These are phyloP conservation scores for Theonella swinhoei DNA, from an alignment of 37 sponge, comb jelly and placozoan genomes.

Conservation along the genomic window DNA sequence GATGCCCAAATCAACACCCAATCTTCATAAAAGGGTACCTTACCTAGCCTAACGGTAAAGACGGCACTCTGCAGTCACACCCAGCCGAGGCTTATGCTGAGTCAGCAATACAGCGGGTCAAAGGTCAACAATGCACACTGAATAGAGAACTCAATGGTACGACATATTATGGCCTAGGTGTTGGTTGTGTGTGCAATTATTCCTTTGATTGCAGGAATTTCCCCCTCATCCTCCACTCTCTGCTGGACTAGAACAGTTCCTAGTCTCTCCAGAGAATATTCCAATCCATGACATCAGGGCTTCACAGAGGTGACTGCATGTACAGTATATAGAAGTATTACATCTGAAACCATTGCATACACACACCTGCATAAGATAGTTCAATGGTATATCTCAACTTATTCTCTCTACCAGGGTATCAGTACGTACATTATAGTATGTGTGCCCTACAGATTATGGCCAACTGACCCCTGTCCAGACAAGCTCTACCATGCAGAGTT, in stretches of 20 bases:
- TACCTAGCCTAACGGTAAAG: too few relatives aligned
- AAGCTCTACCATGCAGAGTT: conserved; percentile 12
- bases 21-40: too few relatives aligned
- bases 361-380: too few relatives aligned
- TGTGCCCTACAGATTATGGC: conserved; percentile 55
- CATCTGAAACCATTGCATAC: too few relatives aligned
- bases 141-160: not conserved
- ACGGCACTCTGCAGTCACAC: too few relatives aligned
- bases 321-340: not conserved
- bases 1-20: too few relatives aligned
- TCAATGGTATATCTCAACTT: too few relatives aligned
- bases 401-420: too few relatives aligned
- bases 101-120: not conserved
- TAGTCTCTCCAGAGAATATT: conserved; percentile 54
- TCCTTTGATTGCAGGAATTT: not conserved
- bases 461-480: conserved; percentile 20
- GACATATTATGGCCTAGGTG: not conserved
- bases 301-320: conserved; percentile 31
- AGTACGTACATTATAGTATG: not conserved
- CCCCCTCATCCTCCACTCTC: conserved; percentile 32
- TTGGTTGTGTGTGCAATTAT: not conserved
- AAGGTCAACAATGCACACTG: not conserved
- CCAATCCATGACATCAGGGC: conserved; percentile 53
- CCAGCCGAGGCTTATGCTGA: too few relatives aligned
- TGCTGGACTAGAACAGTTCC: conserved; percentile 40